Conservation (phyloP, 2,888 invertebrate species). For the Acronicta aceris region DNA sequence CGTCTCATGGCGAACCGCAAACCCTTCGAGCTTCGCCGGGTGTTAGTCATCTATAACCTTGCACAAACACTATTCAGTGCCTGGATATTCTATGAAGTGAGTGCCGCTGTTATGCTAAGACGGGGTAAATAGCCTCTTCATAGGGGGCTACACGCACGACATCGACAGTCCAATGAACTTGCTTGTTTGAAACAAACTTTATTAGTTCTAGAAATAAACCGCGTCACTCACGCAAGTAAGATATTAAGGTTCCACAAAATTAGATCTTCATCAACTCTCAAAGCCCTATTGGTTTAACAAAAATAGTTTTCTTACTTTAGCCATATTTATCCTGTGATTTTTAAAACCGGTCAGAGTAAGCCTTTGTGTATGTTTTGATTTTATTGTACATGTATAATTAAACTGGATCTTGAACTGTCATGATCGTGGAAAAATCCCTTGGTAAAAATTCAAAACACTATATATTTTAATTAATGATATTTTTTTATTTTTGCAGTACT, state of each 20-base stretch:
- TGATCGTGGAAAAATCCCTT: conserved; percentile 3
- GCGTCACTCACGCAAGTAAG: conserved; percentile 39
- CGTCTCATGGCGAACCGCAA: conserved; percentile 96
- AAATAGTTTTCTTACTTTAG: no score
- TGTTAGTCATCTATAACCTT: conserved; percentile 96
- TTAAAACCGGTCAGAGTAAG: neutral
- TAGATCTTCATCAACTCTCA: conserved; percentile 12
- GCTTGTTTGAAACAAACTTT: conserved; percentile 4
- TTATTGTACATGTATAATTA: neutral
- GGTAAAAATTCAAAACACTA: no score
- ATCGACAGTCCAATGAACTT: conserved; percentile 42
- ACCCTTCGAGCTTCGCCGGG: conserved; percentile 94
- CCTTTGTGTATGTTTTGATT: neutral
- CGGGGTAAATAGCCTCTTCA: conserved; percentile 27
- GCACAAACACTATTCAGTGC: conserved; percentile 96
- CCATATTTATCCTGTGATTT: no score
- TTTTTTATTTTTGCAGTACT: conserved; percentile 84
- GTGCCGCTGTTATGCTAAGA: conserved; percentile 10
- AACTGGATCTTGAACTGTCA: neutral
- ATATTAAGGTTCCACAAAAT: conserved; percentile 10
- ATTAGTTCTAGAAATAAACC: conserved; percentile 24
- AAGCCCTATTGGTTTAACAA: neutral
- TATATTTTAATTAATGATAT: no score
- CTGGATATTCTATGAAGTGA: conserved; percentile 97
- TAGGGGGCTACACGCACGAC: conserved; percentile 28